Base-by-base conservation (phyloP, 2,113 vertebrate species). In the Marcusenius ussheri region DNA sequence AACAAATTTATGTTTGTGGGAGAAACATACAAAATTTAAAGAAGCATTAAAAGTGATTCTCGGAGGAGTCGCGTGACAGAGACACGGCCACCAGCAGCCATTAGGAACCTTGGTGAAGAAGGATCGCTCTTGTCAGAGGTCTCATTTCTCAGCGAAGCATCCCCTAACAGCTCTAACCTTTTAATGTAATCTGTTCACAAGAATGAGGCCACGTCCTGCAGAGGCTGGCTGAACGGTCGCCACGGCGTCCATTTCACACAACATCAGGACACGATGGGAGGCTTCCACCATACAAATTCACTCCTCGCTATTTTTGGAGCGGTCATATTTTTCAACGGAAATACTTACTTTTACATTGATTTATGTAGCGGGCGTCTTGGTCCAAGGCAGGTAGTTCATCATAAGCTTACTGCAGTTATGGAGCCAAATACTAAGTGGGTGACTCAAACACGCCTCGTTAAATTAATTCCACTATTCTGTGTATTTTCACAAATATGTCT, bases 141-240 rank as follows among this genome's bases (percentile, higher is more conserved):
- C 62, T 10, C 62, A 27, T 70, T 70, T 70, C n/a, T 31, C 62
- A 70, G 27, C 0, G 1, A 70, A 31, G 27, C 62, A 31, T 70
- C 62, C 13, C 62, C 62, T 70, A 70, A 70, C 62, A 70, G 62
- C 62, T 13, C 62, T 31, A 70, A 70, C 35, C 89, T 77, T 87
- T 88, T 90, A 85, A 56, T 90, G 58, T 31, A 45, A 90, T 45
- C 24, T 88, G 85, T 77, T 90, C 74, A 88, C 49, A 56, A 58
- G 24, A 74, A 35, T n/a, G 46, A 49, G 89, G 66, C n/a, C 39
- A 74, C 42, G 27, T 56, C 27, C 47, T 66, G 2, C 27, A 45
- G 17, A 27, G 21, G 84, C 49, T 35, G 50, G 49, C 15, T 87
- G 31, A 87, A 27, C 15, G 31, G n/a, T 19, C 74, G 5, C 74